Base-by-base conservation (phyloP, 2,797 vertebrate species). In the Tachyglossus aculeatus region DNA sequence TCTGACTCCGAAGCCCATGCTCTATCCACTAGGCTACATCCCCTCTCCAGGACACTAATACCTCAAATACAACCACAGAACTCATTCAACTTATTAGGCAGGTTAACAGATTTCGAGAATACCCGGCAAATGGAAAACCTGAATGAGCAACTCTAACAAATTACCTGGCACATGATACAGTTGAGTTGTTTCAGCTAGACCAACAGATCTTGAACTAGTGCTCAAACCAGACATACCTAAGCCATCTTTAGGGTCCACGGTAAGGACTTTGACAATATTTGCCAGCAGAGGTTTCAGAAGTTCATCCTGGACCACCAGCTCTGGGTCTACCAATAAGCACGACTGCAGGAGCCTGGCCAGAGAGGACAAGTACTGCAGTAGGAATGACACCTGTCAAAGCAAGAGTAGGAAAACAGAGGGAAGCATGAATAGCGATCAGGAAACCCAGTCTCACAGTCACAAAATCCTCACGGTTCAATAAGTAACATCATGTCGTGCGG, bases 361-460 rank as follows among this genome's bases (percentile, higher is more conserved):
- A 73, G 95, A 92, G 18, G 94, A 94, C 59, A 96, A 63, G 85
- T 94, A 97, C 27, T 95, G 94, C 74, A 98, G 92, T 6, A 93
- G 85, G 29, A 92, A 89, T 71, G 92, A 73, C 27, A 94, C 88
- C 97, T 99, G 70, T 67, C 37, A 67, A 82, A 67, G 78, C 24
- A 78, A 71, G 44, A 34, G 24, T 14, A 54, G 11, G 56, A 65
- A 65, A 78, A 79, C 2, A 6, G 67, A 81, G 52, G 51, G 5
- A 27, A 61, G 12, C 3, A 48, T 31, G 25, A 29, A 36, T 60
- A 32, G 75, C 71, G 48, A 3, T 66, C 1, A 4, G 71, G 55
- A 9, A 22, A 38, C 4, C 14, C 13, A 13, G 43, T 55, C 33
- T 70, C 40, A 52, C 6, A 13, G 32, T 52, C 16, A 16, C 15